A percentile compares a stretch with the other conserved stretches of the same genome.
phyloP scores from a whole-genome alignment of 2,113 vertebrate species.

The Okapia johnstoni region DNA sequence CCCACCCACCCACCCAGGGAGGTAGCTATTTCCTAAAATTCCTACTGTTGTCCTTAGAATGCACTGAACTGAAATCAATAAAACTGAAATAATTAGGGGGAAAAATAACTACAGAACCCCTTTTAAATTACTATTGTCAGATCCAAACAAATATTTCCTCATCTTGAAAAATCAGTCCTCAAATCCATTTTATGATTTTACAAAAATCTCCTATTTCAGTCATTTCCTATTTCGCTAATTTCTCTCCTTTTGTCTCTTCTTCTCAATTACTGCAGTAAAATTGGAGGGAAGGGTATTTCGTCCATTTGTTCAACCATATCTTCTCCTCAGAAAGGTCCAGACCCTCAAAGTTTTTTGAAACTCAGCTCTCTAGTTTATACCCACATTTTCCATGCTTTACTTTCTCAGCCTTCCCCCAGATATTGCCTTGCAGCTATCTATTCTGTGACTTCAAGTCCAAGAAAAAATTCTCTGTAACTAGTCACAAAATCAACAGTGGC shows the following conservation, averaged over 20 bases:
- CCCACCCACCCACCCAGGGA: rapidly evolving
- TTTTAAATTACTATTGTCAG: conserved; percentile 3
- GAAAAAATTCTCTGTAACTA: background rate
- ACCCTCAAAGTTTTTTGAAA: background rate
- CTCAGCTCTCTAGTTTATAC: background rate
- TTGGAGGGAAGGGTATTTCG: background rate
- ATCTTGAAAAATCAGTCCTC: background rate
- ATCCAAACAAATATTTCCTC: background rate
- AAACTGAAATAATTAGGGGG: background rate
- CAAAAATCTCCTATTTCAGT: background rate
- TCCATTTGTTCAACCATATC: background rate
- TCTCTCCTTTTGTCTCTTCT: background rate
- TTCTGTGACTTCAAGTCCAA: background rate
- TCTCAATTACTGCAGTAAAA: background rate
- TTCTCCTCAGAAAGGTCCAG: background rate
- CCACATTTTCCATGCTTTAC: background rate
- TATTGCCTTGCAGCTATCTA: background rate
- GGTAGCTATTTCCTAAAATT: background rate
- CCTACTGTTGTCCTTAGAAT: background rate
- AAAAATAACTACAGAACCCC: background rate
- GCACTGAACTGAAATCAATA: conserved; percentile 4
- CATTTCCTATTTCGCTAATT: background rate
- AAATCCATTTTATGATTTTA: background rate
- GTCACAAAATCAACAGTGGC: background rate
- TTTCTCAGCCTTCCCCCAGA: background rate